These are phyloP conservation scores for Campylorhamphus procurvoides DNA, from an alignment of 2,113 vertebrate species.

Conservation along the genomic window DNA sequence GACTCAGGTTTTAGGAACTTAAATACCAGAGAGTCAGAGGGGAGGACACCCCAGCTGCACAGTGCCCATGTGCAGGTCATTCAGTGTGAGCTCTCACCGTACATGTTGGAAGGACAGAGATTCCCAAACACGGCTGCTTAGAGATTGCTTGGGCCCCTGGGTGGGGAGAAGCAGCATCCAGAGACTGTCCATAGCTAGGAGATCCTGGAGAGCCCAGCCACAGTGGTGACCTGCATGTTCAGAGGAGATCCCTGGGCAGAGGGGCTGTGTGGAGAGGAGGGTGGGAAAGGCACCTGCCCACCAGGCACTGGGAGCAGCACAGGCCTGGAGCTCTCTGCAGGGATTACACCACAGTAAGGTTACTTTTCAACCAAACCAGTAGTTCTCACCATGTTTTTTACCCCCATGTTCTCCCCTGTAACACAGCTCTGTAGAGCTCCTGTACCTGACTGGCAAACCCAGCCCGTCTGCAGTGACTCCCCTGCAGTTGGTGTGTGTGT, in stretches of 20 bases:
- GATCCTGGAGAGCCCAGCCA: not conserved
- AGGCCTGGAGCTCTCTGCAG: not conserved
- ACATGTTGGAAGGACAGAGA: not conserved
- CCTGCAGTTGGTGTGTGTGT: slow-evolving; percentile 42
- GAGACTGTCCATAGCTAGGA: not conserved
- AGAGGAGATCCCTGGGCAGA: not conserved
- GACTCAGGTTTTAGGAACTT: not conserved
- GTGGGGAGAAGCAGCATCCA: not conserved
- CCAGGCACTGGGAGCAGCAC: not conserved
- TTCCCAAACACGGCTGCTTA: not conserved
- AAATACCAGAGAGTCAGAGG: not conserved
- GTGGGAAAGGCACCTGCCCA: not conserved
- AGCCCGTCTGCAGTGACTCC: slow-evolving; percentile 15
- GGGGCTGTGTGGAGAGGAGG: not conserved
- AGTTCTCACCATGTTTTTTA: not conserved
- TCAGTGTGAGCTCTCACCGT: not conserved
- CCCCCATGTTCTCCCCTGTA: not conserved
- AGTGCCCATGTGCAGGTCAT: not conserved
- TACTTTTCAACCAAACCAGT: not conserved
- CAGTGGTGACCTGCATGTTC: not conserved
- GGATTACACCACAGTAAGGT: not conserved
- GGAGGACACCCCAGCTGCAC: not conserved
- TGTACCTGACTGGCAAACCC: not conserved
- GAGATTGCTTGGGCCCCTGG: not conserved
- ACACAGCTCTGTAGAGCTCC: not conserved